Percentiles rank a stretch among this genome's conserved stretches.
These are phyloP conservation scores for Sebastes elongatus DNA, from an alignment of 2,797 vertebrate species.

Conservation along the genomic window DNA sequence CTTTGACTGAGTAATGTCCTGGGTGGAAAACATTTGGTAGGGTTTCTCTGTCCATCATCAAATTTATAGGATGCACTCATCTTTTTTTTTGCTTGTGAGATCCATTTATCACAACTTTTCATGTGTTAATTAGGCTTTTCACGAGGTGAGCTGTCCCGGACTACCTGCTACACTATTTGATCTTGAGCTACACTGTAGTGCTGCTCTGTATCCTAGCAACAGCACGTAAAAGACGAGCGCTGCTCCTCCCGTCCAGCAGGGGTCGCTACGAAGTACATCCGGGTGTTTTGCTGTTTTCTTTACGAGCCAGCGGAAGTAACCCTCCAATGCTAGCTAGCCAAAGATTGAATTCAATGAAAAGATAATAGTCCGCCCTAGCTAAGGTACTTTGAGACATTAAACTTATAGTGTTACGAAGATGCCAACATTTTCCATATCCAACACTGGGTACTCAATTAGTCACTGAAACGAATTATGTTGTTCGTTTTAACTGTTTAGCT, in stretches of 20 bases:
- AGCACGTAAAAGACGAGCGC: not conserved
- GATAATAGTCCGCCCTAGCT: not conserved
- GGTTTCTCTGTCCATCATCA: constrained; percentile 49
- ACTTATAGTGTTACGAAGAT: not conserved
- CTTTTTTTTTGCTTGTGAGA: not conserved
- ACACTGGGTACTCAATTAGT: fast-evolving
- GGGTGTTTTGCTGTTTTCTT: fast-evolving
- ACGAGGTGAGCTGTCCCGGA: not conserved
- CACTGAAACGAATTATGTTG: not conserved
- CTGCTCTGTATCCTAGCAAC: constrained; percentile 75
- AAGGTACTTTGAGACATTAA: not conserved
- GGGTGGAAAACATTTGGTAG: constrained; percentile 60
- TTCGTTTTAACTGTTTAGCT: not conserved
- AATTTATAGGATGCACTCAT: constrained; percentile 63
- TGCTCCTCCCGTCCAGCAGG: constrained; percentile 42
- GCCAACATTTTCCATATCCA: fast-evolving
- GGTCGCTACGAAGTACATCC: not conserved
- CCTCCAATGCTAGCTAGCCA: not conserved
- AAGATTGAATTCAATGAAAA: constrained; percentile 24
- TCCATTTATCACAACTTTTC: not conserved
- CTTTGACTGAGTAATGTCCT: constrained; percentile 44
- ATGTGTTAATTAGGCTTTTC: not conserved
- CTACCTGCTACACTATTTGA: not conserved
- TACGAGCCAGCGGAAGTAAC: constrained; percentile 14
- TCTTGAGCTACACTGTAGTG: not conserved